Evolutionary conservation across 2,113 vertebrate genomes (phyloP).

Genomic region (pig (Sus scrofa)): DNA sequence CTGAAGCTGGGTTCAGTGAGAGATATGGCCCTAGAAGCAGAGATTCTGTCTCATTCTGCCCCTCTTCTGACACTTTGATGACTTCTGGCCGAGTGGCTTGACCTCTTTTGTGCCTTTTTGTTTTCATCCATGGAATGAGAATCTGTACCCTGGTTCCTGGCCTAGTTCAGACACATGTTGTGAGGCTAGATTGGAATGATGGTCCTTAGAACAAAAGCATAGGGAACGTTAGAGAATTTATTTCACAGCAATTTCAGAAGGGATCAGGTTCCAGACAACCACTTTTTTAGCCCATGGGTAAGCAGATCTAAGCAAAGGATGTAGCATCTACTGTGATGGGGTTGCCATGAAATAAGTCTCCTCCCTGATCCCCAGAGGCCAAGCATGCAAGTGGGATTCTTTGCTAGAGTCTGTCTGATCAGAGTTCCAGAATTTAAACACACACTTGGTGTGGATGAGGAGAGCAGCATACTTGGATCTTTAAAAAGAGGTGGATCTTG

Average conservation of each 20-base stretch:
- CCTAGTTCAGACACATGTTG: conserved; percentile 40
- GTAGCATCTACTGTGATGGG: neutral
- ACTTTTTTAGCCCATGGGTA: neutral
- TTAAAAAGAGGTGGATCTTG: conserved; percentile 28
- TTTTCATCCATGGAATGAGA: conserved; percentile 19
- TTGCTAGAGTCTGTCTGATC: neutral
- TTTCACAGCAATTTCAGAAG: conserved; percentile 52
- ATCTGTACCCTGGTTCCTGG: neutral
- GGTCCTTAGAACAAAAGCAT: conserved; percentile 54
- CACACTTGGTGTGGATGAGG: neutral
- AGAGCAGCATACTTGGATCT: neutral
- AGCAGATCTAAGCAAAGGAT: conserved; percentile 25
- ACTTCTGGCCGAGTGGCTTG: conserved; percentile 46
- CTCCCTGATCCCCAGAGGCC: neutral
- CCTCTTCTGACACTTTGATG: conserved; percentile 33
- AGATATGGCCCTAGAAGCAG: neutral
- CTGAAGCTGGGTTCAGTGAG: conserved; percentile 16
- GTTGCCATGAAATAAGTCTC: neutral
- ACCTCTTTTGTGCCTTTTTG: neutral
- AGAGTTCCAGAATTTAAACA: neutral
- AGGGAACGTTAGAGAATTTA: neutral
- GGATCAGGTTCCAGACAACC: conserved; percentile 18
- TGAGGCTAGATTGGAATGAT: conserved; percentile 34
- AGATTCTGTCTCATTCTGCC: neutral
- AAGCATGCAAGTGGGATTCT: neutral